Conservation (phyloP, 2,888 invertebrate genomes). For the Phalangium opilio region DNA sequence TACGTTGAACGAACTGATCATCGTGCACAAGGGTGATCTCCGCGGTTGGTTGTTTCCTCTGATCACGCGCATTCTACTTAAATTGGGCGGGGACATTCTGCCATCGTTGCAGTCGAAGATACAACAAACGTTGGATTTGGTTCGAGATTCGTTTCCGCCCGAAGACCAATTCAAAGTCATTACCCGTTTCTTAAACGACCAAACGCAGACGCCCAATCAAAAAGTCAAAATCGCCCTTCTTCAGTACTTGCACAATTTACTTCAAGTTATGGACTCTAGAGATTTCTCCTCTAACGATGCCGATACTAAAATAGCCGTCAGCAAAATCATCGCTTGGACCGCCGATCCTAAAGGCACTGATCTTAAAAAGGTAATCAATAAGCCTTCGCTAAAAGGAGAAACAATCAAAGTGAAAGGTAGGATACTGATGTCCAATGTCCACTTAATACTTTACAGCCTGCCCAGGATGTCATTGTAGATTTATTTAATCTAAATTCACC, state of each 20-base stretch:
- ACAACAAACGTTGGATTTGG: slow-evolving; percentile 63
- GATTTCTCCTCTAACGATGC: slow-evolving; percentile 42
- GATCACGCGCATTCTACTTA: slow-evolving; percentile 69
- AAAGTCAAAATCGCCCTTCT: slow-evolving; percentile 38
- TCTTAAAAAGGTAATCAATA: slow-evolving; percentile 40
- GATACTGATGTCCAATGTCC: not conserved
- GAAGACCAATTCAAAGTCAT: slow-evolving; percentile 44
- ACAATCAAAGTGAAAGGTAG: not conserved
- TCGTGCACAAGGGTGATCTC: slow-evolving; percentile 69
- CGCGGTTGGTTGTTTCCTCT: slow-evolving; percentile 87
- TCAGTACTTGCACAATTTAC: slow-evolving; percentile 34
- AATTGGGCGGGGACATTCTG: slow-evolving; percentile 76
- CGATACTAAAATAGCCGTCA: slow-evolving; percentile 41
- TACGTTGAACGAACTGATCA: slow-evolving; percentile 74
- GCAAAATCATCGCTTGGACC: slow-evolving; percentile 55
- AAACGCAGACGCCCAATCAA: slow-evolving; percentile 74
- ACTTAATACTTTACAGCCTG: slow-evolving; percentile 28
- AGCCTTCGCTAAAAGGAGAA: not conserved
- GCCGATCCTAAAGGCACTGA: slow-evolving; percentile 49
- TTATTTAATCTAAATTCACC: slow-evolving; percentile 82
- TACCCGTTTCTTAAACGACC: slow-evolving; percentile 65
- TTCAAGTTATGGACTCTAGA: slow-evolving; percentile 31
- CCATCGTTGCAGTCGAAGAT: slow-evolving; percentile 84
- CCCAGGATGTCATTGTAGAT: slow-evolving; percentile 53
- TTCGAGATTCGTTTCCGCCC: slow-evolving; percentile 45